These are phyloP conservation scores for Meda fulgida DNA, from an alignment of 2,797 vertebrate species.

Conservation along the genomic window DNA sequence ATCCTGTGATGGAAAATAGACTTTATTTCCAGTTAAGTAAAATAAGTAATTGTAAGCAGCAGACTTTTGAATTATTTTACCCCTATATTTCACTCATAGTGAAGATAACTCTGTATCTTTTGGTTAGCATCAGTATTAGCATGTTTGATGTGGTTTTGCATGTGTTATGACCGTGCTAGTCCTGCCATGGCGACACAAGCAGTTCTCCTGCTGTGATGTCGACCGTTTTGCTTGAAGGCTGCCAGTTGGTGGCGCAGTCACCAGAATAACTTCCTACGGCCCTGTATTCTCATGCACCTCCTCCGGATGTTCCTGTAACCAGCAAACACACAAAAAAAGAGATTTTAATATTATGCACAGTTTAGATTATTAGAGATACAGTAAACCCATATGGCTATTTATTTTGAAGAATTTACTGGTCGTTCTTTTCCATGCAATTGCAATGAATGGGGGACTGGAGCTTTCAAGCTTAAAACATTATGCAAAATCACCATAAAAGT, in stretches of 20 bases:
- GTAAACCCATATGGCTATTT: background rate
- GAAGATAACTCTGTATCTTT: background rate
- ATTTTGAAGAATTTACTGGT: background rate
- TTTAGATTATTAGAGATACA: background rate
- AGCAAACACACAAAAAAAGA: constrained; percentile 8
- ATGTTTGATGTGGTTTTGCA: background rate
- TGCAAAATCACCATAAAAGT: background rate
- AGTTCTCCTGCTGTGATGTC: constrained; percentile 76
- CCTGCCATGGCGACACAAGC: constrained; percentile 66
- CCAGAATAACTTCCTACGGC: constrained; percentile 2
- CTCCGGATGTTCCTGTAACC: constrained; percentile 56
- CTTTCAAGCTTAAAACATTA: background rate
- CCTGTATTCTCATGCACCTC: background rate
- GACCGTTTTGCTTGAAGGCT: constrained; percentile 55
- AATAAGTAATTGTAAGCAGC: background rate
- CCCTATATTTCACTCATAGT: background rate
- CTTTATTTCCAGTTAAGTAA: background rate
- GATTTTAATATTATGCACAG: background rate
- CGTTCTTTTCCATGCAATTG: background rate
- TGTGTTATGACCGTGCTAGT: background rate
- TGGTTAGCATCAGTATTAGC: background rate
- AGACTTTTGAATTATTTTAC: background rate
- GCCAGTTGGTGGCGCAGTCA: constrained; percentile 52
- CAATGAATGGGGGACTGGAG: background rate
- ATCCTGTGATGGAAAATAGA: background rate